A percentile compares a stretch with the other conserved stretches of the same genome.
phyloP scores from a whole-genome alignment of 1,140 invertebrate species.

The Drosophila nebulosa region DNA sequence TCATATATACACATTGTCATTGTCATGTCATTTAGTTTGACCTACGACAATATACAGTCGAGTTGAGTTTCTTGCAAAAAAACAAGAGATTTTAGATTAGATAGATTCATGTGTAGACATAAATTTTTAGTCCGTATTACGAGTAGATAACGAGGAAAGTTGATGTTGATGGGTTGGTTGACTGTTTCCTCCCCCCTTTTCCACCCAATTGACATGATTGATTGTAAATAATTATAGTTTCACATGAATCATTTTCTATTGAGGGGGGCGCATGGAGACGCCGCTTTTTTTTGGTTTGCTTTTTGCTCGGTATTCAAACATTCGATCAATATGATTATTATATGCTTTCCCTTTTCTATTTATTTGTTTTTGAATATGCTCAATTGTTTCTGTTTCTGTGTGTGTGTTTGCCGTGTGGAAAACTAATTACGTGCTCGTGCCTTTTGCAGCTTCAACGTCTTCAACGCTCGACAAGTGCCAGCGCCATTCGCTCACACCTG shows the following conservation, averaged over 20 bases:
- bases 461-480: constrained; percentile 59
- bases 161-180: neutral
- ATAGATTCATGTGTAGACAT: neutral
- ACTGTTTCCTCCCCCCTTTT: too few species aligned
- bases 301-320: neutral
- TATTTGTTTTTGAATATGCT: constrained; percentile 18
- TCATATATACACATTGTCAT: too few species aligned
- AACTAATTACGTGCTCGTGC: constrained; percentile 53
- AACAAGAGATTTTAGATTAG: neutral
- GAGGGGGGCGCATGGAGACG: too few species aligned
- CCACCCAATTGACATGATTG: neutral
- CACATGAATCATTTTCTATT: neutral
- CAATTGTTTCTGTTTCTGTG: constrained; percentile 48
- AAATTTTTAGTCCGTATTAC: neutral
- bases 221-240: neutral
- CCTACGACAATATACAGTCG: neutral
- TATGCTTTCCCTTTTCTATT: neutral
- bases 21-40: neutral
- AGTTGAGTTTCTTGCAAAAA: neutral
- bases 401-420: constrained; percentile 40
- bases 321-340: neutral
- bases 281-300: too few species aligned
- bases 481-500: constrained; percentile 68
- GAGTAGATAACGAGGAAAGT: neutral
- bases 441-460: constrained; percentile 50